Base-by-base conservation (phyloP, 2,888 invertebrate species). In the Leptinotarsa tumamoca region DNA sequence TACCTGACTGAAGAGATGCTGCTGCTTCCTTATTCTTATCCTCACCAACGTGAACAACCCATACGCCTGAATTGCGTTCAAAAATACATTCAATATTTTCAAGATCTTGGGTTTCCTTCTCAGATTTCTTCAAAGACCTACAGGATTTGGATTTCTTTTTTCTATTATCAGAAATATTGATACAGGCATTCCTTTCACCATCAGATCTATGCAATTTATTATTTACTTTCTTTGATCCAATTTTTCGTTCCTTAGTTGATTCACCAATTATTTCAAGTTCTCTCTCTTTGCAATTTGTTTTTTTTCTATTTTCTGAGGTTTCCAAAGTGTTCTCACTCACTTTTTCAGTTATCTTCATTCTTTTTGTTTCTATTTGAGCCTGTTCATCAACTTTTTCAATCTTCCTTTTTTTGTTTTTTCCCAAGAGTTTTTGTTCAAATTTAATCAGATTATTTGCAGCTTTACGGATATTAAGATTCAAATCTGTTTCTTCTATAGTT, bases 21-120 rank as follows among this genome's bases (percentile, higher is more conserved):
- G 52, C 4, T 21, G 15, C 10, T 4, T 43, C 63, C 49, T 74
- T 51, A 50, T 51, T 67, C 5, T 23, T 50, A 17, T 73, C 66
- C 14, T 71, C 71, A 5, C 72, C 71, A 51, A 76, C 33, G 18
- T 69, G 79, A 23, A 80, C 80, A 4, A 79, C 74, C 88, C 88
- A 88, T 2, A 82, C 82, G 1, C 88, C 88, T 0, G 87, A 88
- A 80, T 87, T 87, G 50, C 87, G 80, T 74, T 82, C 80, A 71
- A 88, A 87, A 10, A 83, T 71, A 68, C 82, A 82, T 74, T 87
- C 85, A 18, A 83, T 80, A 72, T 81, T 79, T 54, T 82, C 75
- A 10, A 66, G 1, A 27, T 71, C 43, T 78, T 13, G 17, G 63
- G 63, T 75, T 78, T 43, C 43, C 2, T 43, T 10, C 43, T 43